phyloP scores from a whole-genome alignment of 2,797 vertebrate species.

The Syngnathus acus region DNA sequence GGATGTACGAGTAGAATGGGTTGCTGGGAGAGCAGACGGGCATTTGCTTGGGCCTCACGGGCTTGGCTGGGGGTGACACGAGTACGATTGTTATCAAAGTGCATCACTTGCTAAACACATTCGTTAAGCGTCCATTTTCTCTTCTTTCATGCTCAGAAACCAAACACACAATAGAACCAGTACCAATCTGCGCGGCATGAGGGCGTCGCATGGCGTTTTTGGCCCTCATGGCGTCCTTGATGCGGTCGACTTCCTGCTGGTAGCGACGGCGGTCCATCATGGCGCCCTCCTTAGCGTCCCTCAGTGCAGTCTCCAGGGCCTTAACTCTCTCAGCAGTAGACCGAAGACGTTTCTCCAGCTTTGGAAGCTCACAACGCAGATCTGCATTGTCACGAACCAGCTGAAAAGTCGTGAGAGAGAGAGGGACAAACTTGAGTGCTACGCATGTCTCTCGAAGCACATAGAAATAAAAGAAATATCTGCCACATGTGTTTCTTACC shows the following conservation, averaged over 20 bases:
- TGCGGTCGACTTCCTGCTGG: slow-evolving; percentile 96
- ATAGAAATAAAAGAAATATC: not conserved
- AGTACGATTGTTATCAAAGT: not conserved
- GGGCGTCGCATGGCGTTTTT: slow-evolving; percentile 82
- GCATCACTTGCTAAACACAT: not conserved
- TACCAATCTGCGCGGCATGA: slow-evolving; percentile 90
- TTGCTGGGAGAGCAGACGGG: slow-evolving; percentile 84
- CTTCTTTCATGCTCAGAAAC: no score
- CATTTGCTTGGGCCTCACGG: slow-evolving; percentile 89
- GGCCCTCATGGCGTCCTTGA: slow-evolving; percentile 87
- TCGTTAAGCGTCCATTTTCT: no score
- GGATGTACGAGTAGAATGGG: slow-evolving; percentile 76
- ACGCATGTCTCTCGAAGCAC: not conserved
- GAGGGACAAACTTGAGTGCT: no score
- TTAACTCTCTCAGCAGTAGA: slow-evolving; percentile 96
- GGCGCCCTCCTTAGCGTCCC: slow-evolving; percentile 93
- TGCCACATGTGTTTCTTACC: slow-evolving; percentile 38
- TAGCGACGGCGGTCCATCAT: slow-evolving; percentile 93
- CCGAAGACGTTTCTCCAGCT: slow-evolving; percentile 95
- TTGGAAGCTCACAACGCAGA: slow-evolving; percentile 98
- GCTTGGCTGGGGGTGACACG: slow-evolving; percentile 75
- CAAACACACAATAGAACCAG: not conserved
- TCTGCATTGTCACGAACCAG: slow-evolving; percentile 98
- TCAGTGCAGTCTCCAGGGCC: slow-evolving; percentile 94
- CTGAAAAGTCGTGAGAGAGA: slow-evolving; percentile 47